Percentiles rank a stretch among this genome's conserved stretches.
phyloP scores from a whole-genome alignment of 2,888 invertebrate genomes.

The Drosophila trichaetosa region DNA sequence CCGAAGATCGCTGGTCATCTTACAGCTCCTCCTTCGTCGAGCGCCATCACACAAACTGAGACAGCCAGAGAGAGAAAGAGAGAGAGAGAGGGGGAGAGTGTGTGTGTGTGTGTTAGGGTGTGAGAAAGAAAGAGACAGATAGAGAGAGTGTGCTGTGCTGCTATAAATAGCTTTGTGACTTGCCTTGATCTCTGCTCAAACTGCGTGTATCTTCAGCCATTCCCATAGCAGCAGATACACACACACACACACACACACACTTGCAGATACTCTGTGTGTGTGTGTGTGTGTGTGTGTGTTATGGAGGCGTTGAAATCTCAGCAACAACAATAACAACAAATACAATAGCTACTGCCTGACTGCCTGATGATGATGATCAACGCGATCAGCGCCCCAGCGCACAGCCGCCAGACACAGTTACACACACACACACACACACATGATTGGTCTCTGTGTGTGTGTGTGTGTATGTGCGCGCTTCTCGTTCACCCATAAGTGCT shows the following conservation, averaged over 20 bases:
- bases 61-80: neutral
- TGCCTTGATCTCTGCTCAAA: slow-evolving; percentile 58
- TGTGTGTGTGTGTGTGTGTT: slow-evolving; percentile 4
- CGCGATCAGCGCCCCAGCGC: slow-evolving; percentile 37
- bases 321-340: slow-evolving; percentile 39
- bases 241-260: slow-evolving; percentile 7
- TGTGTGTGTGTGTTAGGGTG: slow-evolving; percentile 7
- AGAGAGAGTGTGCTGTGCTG: slow-evolving; percentile 21
- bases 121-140: slow-evolving; percentile 2
- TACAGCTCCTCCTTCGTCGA: slow-evolving; percentile 42
- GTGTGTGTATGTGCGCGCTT: slow-evolving; percentile 34
- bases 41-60: slow-evolving; percentile 18
- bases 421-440: slow-evolving; percentile 15
- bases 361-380: slow-evolving; percentile 35
- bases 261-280: slow-evolving; percentile 10
- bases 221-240: slow-evolving; percentile 30
- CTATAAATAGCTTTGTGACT: slow-evolving; percentile 58
- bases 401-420: slow-evolving; percentile 51
- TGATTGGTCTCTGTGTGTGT: slow-evolving; percentile 28
- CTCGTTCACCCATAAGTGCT: slow-evolving; percentile 79
- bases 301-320: slow-evolving; percentile 72
- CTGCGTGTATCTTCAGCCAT: slow-evolving; percentile 56
- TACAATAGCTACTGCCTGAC: slow-evolving; percentile 20
- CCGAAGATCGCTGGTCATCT: slow-evolving; percentile 14
- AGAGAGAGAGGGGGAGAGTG: slow-evolving; percentile 18